Base-by-base conservation (phyloP, 2,113 vertebrate genomes). In the Sphyrna mokarran region DNA sequence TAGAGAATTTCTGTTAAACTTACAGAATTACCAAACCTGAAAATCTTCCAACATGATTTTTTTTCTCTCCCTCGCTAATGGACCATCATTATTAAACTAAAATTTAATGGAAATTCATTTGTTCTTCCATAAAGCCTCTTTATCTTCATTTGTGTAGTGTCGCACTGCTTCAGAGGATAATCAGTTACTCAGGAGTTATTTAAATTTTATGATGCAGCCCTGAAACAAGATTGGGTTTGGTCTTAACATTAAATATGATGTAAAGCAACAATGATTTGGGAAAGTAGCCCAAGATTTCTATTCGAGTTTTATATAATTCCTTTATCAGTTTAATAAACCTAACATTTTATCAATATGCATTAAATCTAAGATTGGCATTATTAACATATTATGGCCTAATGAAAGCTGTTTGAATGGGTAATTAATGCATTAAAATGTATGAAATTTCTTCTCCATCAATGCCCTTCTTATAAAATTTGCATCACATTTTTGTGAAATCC, bases 31-130 rank as follows among this genome's bases (percentile, higher is more conserved):
- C 80, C 37, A 83, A 83, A n/a, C 80, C 37, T 83, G n/a, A 40
- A 83, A 40, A 40, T 83, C 80, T 83, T 83, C 18, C 14, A 83
- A 14, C 78, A 83, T 83, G n/a, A 40, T 14, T 83, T 83, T 83
- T 40, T 40, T 83, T 83, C 10, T 40, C 76, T 14, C 76, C 10
- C 23, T 40, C 80, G 20, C 61, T 22, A 66, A 66, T 91, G 89
- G 33, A 66, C 61, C 61, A 93, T 93, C 89, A 93, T 90, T 61
- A 90, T 66, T 33, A 63, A n/a, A 68, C 61, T 63, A 37, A 66
- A 66, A 37, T 66, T 20, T 93, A 93, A 66, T 93, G 61, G 63
- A 66, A 93, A 93, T 61, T 61, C 54, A 90, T 58, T 90, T 90
- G 23, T 33, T 0, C 14, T 54, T 90, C 54, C n/a, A 40, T 40